Base-by-base conservation (phyloP, 1,140 invertebrate species). In the Cyclina sinensis region DNA sequence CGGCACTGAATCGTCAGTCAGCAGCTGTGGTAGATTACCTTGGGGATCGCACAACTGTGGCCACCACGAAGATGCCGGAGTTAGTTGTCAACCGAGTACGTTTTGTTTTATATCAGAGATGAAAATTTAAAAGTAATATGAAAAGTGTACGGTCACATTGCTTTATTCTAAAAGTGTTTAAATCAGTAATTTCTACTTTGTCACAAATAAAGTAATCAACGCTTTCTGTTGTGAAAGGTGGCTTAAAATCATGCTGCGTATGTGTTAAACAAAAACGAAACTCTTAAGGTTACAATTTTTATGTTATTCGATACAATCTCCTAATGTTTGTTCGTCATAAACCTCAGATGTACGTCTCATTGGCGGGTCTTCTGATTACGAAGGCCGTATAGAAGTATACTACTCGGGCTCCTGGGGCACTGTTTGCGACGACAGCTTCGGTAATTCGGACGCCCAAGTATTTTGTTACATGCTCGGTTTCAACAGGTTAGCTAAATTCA, bases 31-130 rank as follows among this genome's bases (percentile, higher is more conserved):
- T 3, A 87, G 89, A 43, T 84, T 84, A 14, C 74, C 85, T 14
- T 92, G 93, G 92, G 93, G 93, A 0, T 68, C 65, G 11, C 86
- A 90, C 39, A 92, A 93, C 89, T 94, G 94, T 90, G 86, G 86
- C n/a, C 92, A 93, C 78, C 59, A 91, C 0, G 89, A 93, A 74
- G 93, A 93, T 84, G 93, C 92, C 18, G 92, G 93, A 5, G 91
- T 94, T 21, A 32, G 89, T 4, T 93, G 93, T 65, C 16, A 88
- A 57, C 24, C 88, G 18, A 39, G 92, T 92, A 89, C n/a, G n/a
- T n/a, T n/a, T n/a, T n/a, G n/a, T n/a, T n/a, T n/a, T n/a, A n/a
- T n/a, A n/a, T n/a, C n/a, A n/a, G n/a, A n/a, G n/a, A n/a, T n/a
- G n/a, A n/a, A n/a, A n/a, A n/a, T n/a, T n/a, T n/a, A n/a, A n/a